Evolutionary conservation across 1,140 invertebrate genomes (phyloP), one percentile per base, ranked within the genome.

Genomic region (Leptinotarsa defecta): DNA sequence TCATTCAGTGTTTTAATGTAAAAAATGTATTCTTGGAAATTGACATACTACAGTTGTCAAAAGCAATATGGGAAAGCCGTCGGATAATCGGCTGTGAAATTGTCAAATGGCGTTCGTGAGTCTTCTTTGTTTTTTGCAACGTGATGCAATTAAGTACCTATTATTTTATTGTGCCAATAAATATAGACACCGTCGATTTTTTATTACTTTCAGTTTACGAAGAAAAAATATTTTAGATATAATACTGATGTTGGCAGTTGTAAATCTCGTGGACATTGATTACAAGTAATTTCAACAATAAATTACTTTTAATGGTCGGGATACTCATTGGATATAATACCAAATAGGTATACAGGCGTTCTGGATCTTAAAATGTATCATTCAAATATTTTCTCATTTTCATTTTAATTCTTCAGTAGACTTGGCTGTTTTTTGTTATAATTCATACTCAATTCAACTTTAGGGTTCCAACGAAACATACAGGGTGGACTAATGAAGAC

Each of bases 181-280:
- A 52, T 70, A 34, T 19, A 48, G 34, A 70, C 15, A 13, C 48
- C n/a, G 68, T 20, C 15, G 48, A 49, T 70, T 70, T 70, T 49
- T 52, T 22, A 65, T 34, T 34, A 34, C 20, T 65, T 20, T 65
- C 20, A 65, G 6, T 70, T 70, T 43, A 20, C 22, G 67, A 70
- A 65, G 43, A 70, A 49, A 43, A 43, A 43, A 49, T 24, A 20
- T 15, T 22, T 69, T 20, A 20, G 1, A 43, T 69, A 27, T 70
- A 49, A 20, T 48, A 52, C 22, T 15, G 17, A 70, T 68, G 67
- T 69, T 48, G 22, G 48, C 4, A 71, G 68, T 34, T 62, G 57
- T 75, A 75, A 75, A 75, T 75, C 68, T 63, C 20, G 4, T 22
- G 13, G 74, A 75, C 74, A 65, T 75, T 75, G 68, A 75, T 75